A percentile compares a stretch with the other conserved stretches of the same genome.
Conservation (phyloP, 2,888 invertebrate species). For the Vandiemenella viatica region DNA sequence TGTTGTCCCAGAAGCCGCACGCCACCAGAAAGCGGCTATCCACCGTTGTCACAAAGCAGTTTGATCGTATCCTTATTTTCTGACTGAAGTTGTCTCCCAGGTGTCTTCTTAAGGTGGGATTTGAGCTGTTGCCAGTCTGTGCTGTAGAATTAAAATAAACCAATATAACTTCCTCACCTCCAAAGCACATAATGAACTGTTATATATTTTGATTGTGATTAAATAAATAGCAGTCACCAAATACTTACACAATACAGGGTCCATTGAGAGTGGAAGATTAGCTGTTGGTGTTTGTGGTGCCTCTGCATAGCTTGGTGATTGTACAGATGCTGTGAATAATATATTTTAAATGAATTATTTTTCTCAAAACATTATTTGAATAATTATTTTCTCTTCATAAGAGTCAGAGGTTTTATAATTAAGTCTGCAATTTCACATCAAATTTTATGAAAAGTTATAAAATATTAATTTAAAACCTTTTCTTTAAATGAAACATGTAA, state of each 20-base stretch:
- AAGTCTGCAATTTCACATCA: too few species aligned
- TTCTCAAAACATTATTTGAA: too few species aligned
- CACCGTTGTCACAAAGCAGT: slow-evolving; percentile 95
- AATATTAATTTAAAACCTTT: too few species aligned
- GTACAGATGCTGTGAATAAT: slow-evolving; percentile 46
- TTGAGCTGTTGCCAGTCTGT: slow-evolving; percentile 56
- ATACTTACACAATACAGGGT: slow-evolving; percentile 85
- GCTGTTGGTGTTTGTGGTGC: slow-evolving; percentile 58
- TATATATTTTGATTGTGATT: too few species aligned
- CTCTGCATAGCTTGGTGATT: slow-evolving; percentile 66
- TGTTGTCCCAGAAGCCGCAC: slow-evolving; percentile 99
- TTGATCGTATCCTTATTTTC: slow-evolving; percentile 79
- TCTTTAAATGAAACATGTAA: too few species aligned
- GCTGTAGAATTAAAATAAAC: slow-evolving; percentile 34
- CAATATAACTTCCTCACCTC: too few species aligned
- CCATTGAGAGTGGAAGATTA: slow-evolving; percentile 84
- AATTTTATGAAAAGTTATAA: too few species aligned
- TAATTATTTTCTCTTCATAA: too few species aligned
- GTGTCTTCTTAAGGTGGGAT: slow-evolving; percentile 65
- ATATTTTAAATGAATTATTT: too few species aligned
- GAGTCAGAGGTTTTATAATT: too few species aligned
- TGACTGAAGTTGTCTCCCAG: slow-evolving; percentile 98
- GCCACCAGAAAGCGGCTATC: slow-evolving; percentile 94
- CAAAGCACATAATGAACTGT: too few species aligned
- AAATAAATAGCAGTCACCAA: too few species aligned